Evolutionary conservation across 2,113 vertebrate species (phyloP).

Genomic region (Dolichallabes microphthalmus): DNA sequence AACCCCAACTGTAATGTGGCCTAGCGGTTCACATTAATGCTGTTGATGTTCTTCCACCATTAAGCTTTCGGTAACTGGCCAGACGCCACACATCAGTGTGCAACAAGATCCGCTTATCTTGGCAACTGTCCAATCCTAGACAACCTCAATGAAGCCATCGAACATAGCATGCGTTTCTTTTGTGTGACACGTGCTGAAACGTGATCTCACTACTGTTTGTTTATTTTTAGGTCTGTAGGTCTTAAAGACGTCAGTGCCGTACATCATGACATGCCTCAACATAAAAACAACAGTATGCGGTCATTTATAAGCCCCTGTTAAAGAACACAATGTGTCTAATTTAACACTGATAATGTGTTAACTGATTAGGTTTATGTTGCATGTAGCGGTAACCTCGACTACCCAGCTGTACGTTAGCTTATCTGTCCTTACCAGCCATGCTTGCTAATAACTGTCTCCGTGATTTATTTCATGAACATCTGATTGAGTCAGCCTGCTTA

Average conservation of each 20-base stretch:
- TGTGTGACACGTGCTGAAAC: background rate
- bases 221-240: background rate
- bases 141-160: background rate
- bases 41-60: slow-evolving; percentile 11
- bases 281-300: background rate
- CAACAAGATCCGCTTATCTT: slow-evolving; percentile 19
- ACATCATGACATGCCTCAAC: background rate
- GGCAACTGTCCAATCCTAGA: slow-evolving; percentile 16
- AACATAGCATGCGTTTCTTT: background rate
- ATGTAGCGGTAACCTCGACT: too few relatives aligned
- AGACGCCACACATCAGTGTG: background rate
- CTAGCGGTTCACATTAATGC: slow-evolving; percentile 7
- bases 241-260: background rate
- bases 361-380: too few relatives aligned
- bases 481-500: too few relatives aligned
- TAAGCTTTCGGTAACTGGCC: slow-evolving; percentile 25
- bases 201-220: slow-evolving; percentile 4
- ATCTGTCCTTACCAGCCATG: too few relatives aligned
- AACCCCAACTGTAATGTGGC: background rate
- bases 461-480: too few relatives aligned
- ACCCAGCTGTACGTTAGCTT: too few relatives aligned
- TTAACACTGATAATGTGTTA: too few relatives aligned
- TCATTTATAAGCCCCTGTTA: background rate
- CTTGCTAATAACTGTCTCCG: too few relatives aligned
- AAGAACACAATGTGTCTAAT: background rate